Evolutionary conservation across 2,113 vertebrate species (phyloP).

Genomic region (Dicerorhinus sumatrensis): DNA sequence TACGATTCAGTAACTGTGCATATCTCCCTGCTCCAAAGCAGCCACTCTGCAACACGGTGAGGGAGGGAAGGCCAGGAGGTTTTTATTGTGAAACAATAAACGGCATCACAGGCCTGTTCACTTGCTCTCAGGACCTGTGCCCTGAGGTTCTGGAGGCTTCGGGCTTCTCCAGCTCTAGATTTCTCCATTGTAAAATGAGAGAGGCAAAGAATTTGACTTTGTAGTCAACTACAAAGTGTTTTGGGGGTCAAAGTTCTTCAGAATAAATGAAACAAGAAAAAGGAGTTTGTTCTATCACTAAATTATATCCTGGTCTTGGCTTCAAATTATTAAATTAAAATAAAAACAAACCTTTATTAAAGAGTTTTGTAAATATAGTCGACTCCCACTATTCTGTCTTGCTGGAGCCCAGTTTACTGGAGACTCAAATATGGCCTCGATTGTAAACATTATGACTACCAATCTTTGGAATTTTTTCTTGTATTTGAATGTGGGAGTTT

Average conservation of each 20-base stretch:
- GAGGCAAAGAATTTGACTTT: background rate
- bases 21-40: background rate
- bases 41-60: rapidly evolving
- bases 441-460: background rate
- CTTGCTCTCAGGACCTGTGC: rapidly evolving
- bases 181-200: background rate
- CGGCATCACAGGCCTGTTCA: background rate
- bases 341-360: background rate
- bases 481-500: background rate
- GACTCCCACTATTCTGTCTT: rapidly evolving
- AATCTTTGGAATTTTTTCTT: background rate
- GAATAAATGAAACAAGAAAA: background rate
- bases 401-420: background rate
- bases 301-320: background rate
- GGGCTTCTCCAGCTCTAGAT: background rate
- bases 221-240: background rate
- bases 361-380: background rate
- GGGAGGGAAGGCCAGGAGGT: background rate
- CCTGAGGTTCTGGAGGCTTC: background rate
- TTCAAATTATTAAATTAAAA: background rate
- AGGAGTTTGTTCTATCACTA: background rate
- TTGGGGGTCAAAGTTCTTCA: background rate
- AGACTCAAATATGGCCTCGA: background rate
- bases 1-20: background rate
- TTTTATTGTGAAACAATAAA: rapidly evolving